Percentiles rank a stretch among this genome's conserved stretches.
Evolutionary conservation across 2,888 invertebrate species (phyloP).

Genomic region (Lysandra coridon): DNA sequence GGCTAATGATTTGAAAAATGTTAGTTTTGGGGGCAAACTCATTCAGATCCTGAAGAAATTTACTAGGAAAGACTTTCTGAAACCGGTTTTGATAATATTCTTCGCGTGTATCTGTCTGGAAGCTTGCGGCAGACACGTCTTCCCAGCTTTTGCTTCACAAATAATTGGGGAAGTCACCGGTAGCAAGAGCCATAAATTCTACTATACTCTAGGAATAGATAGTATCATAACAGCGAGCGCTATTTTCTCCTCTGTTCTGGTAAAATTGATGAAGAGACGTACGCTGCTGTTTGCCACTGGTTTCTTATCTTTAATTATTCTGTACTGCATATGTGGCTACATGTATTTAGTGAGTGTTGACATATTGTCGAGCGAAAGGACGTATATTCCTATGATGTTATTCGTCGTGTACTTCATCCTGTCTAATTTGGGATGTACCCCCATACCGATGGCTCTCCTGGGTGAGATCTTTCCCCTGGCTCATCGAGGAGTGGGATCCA

Average conservation of each 20-base stretch:
- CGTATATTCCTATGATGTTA: constrained; percentile 51
- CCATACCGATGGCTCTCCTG: constrained; percentile 58
- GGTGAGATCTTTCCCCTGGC: constrained; percentile 63
- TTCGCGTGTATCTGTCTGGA: constrained; percentile 52
- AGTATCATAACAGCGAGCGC: constrained; percentile 53
- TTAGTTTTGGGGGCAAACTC: constrained; percentile 38
- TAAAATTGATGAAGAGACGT: constrained; percentile 55
- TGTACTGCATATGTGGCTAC: constrained; percentile 50
- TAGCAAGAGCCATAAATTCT: constrained; percentile 49
- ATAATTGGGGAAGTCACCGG: constrained; percentile 55
- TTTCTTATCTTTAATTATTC: constrained; percentile 47
- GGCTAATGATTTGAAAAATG: constrained; percentile 34
- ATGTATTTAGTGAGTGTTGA: constrained; percentile 48
- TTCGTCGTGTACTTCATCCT: constrained; percentile 55
- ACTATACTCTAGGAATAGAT: constrained; percentile 56
- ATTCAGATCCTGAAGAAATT: constrained; percentile 50
- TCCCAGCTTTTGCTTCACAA: constrained; percentile 58
- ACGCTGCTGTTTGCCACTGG: constrained; percentile 56
- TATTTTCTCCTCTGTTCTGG: constrained; percentile 52
- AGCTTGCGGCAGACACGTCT: constrained; percentile 55
- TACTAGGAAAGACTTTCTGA: constrained; percentile 53
- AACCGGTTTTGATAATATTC: constrained; percentile 53
- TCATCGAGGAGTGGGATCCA: constrained; percentile 55
- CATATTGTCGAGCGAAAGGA: constrained; percentile 46
- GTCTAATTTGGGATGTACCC: constrained; percentile 60